A percentile compares a stretch with the other conserved stretches of the same genome.
These are phyloP conservation scores for Anabas testudineus DNA, from an alignment of 2,797 vertebrate genomes.

Conservation along the genomic window DNA sequence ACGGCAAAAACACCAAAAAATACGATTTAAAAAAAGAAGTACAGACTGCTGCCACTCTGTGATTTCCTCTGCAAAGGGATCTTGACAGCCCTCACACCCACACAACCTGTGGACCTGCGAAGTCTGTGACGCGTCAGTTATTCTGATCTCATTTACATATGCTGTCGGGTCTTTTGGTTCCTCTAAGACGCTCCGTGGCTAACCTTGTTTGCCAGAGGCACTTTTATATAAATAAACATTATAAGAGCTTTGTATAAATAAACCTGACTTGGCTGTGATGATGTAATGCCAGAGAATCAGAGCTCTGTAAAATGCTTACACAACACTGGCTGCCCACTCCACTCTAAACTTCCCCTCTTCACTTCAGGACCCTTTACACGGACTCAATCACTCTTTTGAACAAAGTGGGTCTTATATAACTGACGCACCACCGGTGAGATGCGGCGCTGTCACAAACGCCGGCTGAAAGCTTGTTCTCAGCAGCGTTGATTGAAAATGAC, in stretches of 20 bases:
- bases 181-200: conserved; percentile 10
- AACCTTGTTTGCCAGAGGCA: conserved; percentile 39
- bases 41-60: conserved; percentile 26
- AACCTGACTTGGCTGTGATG: conserved; percentile 56
- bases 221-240: conserved; percentile 63
- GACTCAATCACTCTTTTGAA: conserved; percentile 71
- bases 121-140: conserved; percentile 38
- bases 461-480: conserved; percentile 51
- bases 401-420: conserved; percentile 75
- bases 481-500: conserved; percentile 50
- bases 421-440: conserved; percentile 14
- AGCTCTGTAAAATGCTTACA: conserved; percentile 69
- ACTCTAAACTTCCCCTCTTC: conserved; percentile 60
- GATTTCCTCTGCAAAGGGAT: conserved; percentile 51
- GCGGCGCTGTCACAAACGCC: conserved; percentile 6
- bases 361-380: conserved; percentile 69
- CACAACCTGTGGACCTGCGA: conserved; percentile 51
- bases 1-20: background rate
- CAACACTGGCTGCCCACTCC: conserved; percentile 71
- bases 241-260: conserved; percentile 62
- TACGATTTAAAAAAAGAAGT: background rate
- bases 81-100: conserved; percentile 57
- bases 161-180: conserved; percentile 32
- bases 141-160: conserved; percentile 59
- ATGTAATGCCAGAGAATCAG: conserved; percentile 68